phyloP scores from a whole-genome alignment of 2,113 vertebrate species.

The Serinus canaria region DNA sequence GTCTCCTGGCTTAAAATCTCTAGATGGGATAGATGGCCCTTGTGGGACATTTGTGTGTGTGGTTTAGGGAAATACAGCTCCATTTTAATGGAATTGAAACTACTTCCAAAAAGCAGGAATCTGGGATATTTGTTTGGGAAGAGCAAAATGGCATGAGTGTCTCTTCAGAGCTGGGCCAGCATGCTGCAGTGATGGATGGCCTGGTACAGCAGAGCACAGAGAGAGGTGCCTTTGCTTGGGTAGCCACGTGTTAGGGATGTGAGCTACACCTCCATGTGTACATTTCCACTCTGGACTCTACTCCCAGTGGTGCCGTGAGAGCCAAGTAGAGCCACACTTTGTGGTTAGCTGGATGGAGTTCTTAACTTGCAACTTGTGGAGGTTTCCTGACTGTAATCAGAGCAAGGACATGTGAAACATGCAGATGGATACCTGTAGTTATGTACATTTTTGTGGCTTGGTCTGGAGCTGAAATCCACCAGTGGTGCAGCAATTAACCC shows the following conservation, averaged over 20 bases:
- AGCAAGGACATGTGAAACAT: background rate
- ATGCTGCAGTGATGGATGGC: background rate
- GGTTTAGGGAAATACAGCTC: background rate
- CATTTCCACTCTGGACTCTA: background rate
- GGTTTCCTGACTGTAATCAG: background rate
- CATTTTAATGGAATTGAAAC: background rate
- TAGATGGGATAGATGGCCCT: background rate
- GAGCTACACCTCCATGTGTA: accelerated
- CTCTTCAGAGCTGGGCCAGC: background rate
- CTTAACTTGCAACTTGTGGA: background rate
- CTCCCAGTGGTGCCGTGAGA: background rate
- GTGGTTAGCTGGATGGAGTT: background rate
- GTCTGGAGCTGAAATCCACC: background rate
- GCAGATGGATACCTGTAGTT: background rate
- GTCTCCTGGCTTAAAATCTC: background rate
- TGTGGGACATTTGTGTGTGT: accelerated
- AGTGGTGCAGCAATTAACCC: background rate
- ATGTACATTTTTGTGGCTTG: background rate
- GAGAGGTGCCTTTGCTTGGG: background rate
- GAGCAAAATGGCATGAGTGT: accelerated
- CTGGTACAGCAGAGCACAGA: background rate
- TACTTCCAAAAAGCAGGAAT: background rate
- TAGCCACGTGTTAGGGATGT: accelerated
- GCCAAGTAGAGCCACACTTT: background rate
- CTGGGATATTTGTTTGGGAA: background rate